A percentile compares a stretch with the other conserved stretches of the same genome.
phyloP scores from a whole-genome alignment of 1,140 invertebrate species.

The Drosophila neocordata region DNA sequence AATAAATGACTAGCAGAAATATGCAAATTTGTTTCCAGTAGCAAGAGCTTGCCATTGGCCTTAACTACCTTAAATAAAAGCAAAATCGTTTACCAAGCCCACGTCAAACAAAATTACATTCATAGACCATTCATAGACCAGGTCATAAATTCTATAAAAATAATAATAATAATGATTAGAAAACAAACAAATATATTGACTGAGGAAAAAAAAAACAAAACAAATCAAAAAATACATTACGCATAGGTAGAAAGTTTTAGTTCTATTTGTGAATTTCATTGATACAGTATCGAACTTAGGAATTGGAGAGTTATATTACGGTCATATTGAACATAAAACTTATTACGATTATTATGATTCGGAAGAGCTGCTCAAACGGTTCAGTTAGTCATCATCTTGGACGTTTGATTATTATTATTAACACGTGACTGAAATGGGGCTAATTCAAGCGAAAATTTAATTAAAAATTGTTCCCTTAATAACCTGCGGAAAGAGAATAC shows the following conservation, averaged over 20 bases:
- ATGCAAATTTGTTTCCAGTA: neutral
- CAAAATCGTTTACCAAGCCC: too few relatives aligned
- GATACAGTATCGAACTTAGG: neutral
- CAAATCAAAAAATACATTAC: neutral
- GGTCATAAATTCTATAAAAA: constrained; percentile 49
- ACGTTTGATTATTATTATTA: constrained; percentile 80
- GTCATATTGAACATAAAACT: constrained; percentile 14
- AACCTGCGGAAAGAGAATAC: constrained; percentile 23
- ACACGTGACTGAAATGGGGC: constrained; percentile 72
- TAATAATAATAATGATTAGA: neutral
- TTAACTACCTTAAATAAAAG: too few relatives aligned
- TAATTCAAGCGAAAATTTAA: constrained; percentile 77
- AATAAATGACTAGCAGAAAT: constrained; percentile 17
- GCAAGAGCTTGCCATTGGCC: constrained; percentile 29
- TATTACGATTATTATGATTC: constrained; percentile 35
- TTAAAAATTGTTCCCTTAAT: constrained; percentile 71
- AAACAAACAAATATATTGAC: neutral
- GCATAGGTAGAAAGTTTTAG: constrained; percentile 26
- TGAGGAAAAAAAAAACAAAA: constrained; percentile 35
- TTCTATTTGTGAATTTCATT: constrained; percentile 37
- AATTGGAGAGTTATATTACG: constrained; percentile 42
- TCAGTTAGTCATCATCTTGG: constrained; percentile 22
- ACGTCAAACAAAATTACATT: constrained; percentile 69
- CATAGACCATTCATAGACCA: constrained; percentile 25
- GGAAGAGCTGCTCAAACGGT: neutral